These are phyloP conservation scores for Melozone crissalis DNA, from an alignment of 2,113 vertebrate species.

Conservation along the genomic window DNA sequence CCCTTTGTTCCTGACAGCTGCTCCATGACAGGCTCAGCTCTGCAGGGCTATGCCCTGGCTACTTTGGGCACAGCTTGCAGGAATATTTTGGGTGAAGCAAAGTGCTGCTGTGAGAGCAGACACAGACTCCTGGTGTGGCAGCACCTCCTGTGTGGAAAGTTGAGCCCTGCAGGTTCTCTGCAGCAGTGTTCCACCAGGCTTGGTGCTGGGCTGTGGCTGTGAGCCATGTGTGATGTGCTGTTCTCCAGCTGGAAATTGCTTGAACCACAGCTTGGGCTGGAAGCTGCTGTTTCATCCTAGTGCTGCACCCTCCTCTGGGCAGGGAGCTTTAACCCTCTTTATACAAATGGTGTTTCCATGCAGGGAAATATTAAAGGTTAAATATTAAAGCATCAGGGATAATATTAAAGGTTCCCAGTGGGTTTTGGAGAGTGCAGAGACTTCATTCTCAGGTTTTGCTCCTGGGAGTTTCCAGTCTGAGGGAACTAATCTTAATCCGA, in stretches of 20 bases:
- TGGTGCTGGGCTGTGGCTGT: rapidly evolving
- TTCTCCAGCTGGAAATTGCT: not conserved
- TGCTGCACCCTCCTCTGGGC: not conserved
- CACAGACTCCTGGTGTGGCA: not conserved
- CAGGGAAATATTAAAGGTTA: not conserved
- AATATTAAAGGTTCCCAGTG: not conserved
- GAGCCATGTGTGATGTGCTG: not conserved
- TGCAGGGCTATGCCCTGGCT: rapidly evolving
- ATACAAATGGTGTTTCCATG: not conserved
- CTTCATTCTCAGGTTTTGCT: not conserved
- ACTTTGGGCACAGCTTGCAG: not conserved
- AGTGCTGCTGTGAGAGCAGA: not conserved
- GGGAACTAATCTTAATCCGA: not conserved
- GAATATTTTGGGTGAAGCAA: not conserved
- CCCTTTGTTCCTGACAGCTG: not conserved
- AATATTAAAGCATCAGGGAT: not conserved
- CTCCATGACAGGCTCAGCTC: rapidly evolving
- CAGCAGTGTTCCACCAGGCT: not conserved
- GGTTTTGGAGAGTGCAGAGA: not conserved
- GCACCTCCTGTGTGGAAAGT: rapidly evolving
- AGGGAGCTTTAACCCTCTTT: not conserved
- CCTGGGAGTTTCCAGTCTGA: not conserved
- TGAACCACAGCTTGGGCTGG: not conserved
- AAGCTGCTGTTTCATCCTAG: not conserved
- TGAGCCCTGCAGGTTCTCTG: not conserved